These are phyloP conservation scores for Crotalus helleri DNA, from an alignment of 2,113 vertebrate species.

Conservation along the genomic window DNA sequence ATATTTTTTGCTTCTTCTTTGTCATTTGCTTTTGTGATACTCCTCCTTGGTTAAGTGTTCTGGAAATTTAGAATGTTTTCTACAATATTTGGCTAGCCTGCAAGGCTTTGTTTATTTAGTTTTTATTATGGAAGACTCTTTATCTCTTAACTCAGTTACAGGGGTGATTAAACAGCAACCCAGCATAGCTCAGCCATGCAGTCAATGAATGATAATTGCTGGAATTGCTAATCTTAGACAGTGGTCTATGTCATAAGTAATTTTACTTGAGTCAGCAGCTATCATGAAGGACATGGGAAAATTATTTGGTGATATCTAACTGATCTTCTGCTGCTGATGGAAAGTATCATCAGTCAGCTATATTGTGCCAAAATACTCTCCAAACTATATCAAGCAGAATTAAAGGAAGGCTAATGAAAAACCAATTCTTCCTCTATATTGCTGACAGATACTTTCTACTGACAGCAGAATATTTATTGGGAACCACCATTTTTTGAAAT, in stretches of 20 bases:
- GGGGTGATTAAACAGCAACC: background rate
- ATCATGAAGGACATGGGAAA: background rate
- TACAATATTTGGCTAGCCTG: background rate
- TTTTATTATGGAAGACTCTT: background rate
- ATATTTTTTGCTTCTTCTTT: background rate
- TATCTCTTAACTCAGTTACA: background rate
- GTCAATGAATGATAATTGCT: background rate
- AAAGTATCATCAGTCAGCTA: background rate
- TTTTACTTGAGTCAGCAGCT: background rate
- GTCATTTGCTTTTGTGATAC: background rate
- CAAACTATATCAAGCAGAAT: background rate
- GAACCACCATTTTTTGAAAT: background rate
- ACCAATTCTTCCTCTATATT: background rate
- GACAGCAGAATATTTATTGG: background rate
- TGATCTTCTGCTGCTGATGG: background rate
- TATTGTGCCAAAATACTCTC: background rate
- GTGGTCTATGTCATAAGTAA: background rate
- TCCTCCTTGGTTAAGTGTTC: background rate
- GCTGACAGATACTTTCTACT: background rate
- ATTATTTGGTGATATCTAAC: background rate
- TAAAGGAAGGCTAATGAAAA: background rate
- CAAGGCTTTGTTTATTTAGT: background rate
- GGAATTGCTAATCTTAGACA: background rate
- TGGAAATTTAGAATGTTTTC: background rate
- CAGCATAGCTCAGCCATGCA: no score